Percentiles rank a stretch among this genome's conserved stretches.
Conservation (phyloP, 2,113 vertebrate genomes). For the Nothoprocta pentlandii region DNA sequence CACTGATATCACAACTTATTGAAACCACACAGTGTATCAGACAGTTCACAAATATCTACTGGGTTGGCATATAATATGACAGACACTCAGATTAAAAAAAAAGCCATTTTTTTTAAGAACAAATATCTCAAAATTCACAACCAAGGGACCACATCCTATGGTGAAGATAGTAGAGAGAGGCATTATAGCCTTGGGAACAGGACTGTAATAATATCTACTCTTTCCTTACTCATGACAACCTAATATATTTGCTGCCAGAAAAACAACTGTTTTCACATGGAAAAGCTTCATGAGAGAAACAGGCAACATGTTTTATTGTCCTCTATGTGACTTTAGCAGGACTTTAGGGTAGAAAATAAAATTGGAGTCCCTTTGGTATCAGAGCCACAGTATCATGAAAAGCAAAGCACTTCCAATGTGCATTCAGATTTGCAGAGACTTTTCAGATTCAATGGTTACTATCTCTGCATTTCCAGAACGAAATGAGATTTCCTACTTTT, state of each 20-base stretch:
- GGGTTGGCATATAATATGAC: background rate
- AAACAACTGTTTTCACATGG: background rate
- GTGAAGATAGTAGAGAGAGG: background rate
- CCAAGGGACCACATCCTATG: background rate
- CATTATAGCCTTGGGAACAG: background rate
- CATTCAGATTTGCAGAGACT: background rate
- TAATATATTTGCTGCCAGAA: background rate
- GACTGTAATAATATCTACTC: background rate
- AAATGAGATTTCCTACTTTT: constrained; percentile 28
- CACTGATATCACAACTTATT: background rate
- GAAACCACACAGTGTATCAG: background rate
- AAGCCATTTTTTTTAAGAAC: background rate
- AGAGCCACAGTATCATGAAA: background rate
- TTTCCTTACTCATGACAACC: background rate
- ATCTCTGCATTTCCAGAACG: constrained; percentile 9
- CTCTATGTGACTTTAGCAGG: background rate
- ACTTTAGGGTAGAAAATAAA: background rate
- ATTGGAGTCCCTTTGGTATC: background rate
- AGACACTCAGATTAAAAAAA: background rate
- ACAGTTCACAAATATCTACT: background rate
- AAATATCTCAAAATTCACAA: background rate
- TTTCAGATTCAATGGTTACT: background rate
- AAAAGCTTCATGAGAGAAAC: background rate
- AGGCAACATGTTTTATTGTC: background rate
- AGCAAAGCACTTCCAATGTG: background rate